Evolutionary conservation across 2,113 vertebrate genomes (phyloP), one percentile per base, ranked within the genome.

Genomic region (Aspiorhynchus laticeps): DNA sequence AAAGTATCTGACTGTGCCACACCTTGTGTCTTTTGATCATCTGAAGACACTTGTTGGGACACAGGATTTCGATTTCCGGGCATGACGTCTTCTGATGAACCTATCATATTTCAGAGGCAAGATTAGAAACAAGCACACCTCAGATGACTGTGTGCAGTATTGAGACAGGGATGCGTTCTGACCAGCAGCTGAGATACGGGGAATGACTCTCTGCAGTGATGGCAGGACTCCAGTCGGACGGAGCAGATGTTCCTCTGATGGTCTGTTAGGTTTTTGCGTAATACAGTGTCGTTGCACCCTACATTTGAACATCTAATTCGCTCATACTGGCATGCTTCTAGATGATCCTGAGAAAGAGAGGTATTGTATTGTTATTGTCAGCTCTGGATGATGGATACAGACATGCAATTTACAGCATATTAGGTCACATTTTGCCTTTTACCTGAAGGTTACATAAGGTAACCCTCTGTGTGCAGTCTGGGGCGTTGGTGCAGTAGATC

Each of bases 361-460:
- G 28, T n/a, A n/a, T n/a, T n/a, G n/a, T n/a, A n/a, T n/a, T n/a
- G n/a, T n/a, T n/a, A n/a, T n/a, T n/a, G n/a, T n/a, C 6, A 33
- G 12, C 63, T 67, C 28, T 67, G 63, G 31, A 15, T 3, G 26
- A 31, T 31, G 63, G 63, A 33, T 17, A 69, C 28, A 33, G 24
- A 12, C 61, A 12, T 46, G n/a, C 19, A n/a, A 6, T 67, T 67
- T 82, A 17, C 24, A 75, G 41, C 11, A 51, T 28, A 46, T 31
- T 48, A 24, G 4, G 0, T n/a, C 9, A n/a, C 2, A 19, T 5
- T 28, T 41, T 4, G 19, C 7, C 4, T 12, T 65, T 91, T 87
- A 97, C 97, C 96, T 97, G 96, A 65, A 95, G 95, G 33, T 95
- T 91, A 33, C 96, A 96, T 90, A 97, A 91, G 86, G 92, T 91